These are phyloP conservation scores for Epizoanthus illoricatus DNA, from an alignment of 92 coral and sea anemone genomes.

Conservation along the genomic window DNA sequence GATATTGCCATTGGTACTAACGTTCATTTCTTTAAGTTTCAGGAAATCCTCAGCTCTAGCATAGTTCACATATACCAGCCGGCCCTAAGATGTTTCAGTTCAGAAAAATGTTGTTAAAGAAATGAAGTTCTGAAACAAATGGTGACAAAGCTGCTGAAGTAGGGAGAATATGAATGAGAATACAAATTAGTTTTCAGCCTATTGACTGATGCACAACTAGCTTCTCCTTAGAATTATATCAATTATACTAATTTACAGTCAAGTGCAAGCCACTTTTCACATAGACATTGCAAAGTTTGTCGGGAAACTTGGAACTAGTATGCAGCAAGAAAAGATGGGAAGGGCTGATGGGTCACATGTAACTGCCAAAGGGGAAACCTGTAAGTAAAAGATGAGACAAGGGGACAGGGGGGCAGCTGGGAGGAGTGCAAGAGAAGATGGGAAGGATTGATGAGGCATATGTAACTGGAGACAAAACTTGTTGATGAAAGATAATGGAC, in stretches of 20 bases:
- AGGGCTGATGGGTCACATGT: background rate
- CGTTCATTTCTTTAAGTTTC: constrained; percentile 57
- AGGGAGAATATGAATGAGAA: too few relatives aligned
- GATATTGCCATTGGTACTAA: constrained; percentile 60
- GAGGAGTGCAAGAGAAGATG: background rate
- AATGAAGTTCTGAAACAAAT: too few relatives aligned
- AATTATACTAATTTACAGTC: too few relatives aligned
- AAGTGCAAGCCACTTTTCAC: too few relatives aligned
- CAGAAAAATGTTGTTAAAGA: background rate
- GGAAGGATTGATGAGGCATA: too few relatives aligned
- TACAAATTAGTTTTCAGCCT: too few relatives aligned
- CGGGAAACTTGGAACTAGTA: background rate
- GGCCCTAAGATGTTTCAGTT: constrained; percentile 49
- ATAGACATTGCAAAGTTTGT: too few relatives aligned
- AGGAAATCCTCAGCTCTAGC: constrained; percentile 68
- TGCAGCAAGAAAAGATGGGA: background rate
- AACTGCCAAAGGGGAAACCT: background rate
- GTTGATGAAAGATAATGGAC: background rate
- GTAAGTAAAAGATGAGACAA: background rate
- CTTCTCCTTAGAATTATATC: too few relatives aligned
- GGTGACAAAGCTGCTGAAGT: too few relatives aligned
- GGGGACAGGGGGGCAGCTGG: background rate
- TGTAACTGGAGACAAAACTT: too few relatives aligned
- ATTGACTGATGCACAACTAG: too few relatives aligned
- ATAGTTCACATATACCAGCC: constrained; percentile 70